Evolutionary conservation across 2,113 vertebrate genomes (phyloP).

Genomic region (Carassius carassius): DNA sequence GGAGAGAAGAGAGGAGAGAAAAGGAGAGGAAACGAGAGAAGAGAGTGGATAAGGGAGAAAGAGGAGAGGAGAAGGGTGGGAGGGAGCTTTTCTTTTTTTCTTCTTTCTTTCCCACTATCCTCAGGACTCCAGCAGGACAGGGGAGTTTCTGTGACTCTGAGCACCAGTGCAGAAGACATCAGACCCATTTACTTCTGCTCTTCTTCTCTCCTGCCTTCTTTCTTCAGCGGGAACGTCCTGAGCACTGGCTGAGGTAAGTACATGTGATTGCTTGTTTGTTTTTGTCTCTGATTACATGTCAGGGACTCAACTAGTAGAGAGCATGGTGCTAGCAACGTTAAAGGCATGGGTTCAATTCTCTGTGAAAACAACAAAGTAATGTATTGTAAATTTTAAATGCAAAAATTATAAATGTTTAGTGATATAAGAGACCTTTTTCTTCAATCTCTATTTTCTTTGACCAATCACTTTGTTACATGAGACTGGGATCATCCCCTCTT

Average conservation of each 20-base stretch:
- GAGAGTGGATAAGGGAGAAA: constrained; percentile 10
- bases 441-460: not conserved
- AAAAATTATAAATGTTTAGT: not conserved
- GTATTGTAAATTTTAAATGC: not conserved
- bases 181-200: constrained; percentile 18
- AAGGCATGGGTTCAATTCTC: not conserved
- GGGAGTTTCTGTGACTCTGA: constrained; percentile 31
- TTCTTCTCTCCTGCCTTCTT: constrained; percentile 8
- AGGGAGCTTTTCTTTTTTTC: not conserved
- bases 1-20: constrained; percentile 31
- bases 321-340: not conserved
- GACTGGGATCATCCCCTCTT: not conserved
- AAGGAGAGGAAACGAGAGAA: constrained; percentile 35
- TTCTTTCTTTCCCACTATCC: constrained; percentile 16
- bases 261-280: constrained; percentile 16
- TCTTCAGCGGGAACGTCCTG: not conserved
- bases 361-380: not conserved
- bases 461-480: not conserved
- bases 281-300: constrained; percentile 30
- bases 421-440: not conserved
- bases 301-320: constrained; percentile 5
- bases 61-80: constrained; percentile 31
- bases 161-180: constrained; percentile 25
- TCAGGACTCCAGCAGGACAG: constrained; percentile 33
- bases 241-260: constrained; percentile 35